Conservation (phyloP, 2,797 vertebrate genomes). For the Labeo calbasu region DNA sequence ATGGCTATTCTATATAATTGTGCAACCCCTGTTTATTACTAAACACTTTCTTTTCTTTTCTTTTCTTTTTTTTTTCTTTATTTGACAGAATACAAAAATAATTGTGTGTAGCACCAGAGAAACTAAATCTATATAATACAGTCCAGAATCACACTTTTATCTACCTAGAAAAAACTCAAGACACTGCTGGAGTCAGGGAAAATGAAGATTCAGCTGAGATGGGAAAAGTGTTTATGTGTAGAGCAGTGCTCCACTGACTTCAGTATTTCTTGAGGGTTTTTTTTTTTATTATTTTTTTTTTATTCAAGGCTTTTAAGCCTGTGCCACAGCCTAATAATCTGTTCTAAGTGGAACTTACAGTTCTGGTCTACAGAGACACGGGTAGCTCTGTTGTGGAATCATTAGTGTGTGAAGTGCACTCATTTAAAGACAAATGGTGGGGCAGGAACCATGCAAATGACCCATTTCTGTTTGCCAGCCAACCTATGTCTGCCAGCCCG, state of each 20-base stretch:
- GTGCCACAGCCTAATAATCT: constrained; percentile 31
- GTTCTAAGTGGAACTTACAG: constrained; percentile 31
- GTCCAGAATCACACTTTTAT: not conserved
- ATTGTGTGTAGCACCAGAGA: not conserved
- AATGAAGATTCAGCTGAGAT: constrained; percentile 10
- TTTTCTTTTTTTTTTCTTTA: not conserved
- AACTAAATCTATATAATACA: not conserved
- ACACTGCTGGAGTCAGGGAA: constrained; percentile 9
- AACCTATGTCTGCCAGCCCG: constrained; percentile 20
- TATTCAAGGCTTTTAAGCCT: not conserved
- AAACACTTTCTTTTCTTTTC: not conserved
- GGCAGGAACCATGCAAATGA: constrained; percentile 77
- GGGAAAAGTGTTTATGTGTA: not conserved
- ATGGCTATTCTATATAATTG: not conserved
- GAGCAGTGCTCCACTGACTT: constrained; percentile 17
- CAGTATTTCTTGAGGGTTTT: not conserved
- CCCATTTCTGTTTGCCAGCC: constrained; percentile 71
- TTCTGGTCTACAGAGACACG: constrained; percentile 19
- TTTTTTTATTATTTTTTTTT: not conserved
- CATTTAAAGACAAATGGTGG: constrained; percentile 67
- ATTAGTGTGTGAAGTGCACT: constrained; percentile 69
- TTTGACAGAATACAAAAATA: not conserved
- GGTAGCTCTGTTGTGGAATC: constrained; percentile 60
- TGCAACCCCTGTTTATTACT: not conserved
- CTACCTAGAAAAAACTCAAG: not conserved